A percentile compares a stretch with the other conserved stretches of the same genome.
phyloP scores from a whole-genome alignment of 2,888 invertebrate genomes.

The Aphidius colemani region DNA sequence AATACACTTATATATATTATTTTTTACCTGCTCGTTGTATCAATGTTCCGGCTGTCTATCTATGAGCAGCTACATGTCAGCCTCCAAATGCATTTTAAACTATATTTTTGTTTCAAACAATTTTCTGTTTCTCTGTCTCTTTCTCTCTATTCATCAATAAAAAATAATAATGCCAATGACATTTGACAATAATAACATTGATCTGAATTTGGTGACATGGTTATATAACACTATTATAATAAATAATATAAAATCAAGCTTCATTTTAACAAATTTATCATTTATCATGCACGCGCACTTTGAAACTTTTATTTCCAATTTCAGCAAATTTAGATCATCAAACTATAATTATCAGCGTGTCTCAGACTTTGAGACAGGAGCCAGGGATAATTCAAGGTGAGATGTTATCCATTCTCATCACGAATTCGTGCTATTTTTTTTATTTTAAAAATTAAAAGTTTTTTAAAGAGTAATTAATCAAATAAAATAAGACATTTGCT shows the following conservation, averaged over 20 bases:
- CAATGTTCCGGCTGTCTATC: too few relatives aligned
- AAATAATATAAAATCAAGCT: constrained; percentile 28
- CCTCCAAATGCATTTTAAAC: too few relatives aligned
- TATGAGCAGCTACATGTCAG: too few relatives aligned
- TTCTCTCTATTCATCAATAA: background rate
- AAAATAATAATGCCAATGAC: background rate
- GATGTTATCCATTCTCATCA: constrained; percentile 49
- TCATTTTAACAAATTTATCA: constrained; percentile 51
- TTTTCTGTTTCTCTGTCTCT: constrained; percentile 15
- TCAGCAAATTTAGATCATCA: constrained; percentile 66
- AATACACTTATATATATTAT: too few relatives aligned
- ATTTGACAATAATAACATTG: constrained; percentile 1
- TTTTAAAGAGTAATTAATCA: constrained; percentile 19
- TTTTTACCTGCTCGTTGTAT: too few relatives aligned
- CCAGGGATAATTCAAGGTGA: constrained; percentile 65
- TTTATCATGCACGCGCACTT: constrained; percentile 49
- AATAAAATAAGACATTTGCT: background rate
- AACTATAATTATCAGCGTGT: constrained; percentile 65
- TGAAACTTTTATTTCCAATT: constrained; percentile 51
- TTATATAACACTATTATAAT: constrained; percentile 21
- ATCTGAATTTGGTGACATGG: constrained; percentile 35
- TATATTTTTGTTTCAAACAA: constrained; percentile 4
- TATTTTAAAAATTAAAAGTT: constrained; percentile 10
- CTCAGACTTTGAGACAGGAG: constrained; percentile 66
- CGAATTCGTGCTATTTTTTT: constrained; percentile 45